Percentiles rank a stretch among this genome's conserved stretches.
phyloP scores from a whole-genome alignment of 2,113 vertebrate species.

The Euleptes europaea region DNA sequence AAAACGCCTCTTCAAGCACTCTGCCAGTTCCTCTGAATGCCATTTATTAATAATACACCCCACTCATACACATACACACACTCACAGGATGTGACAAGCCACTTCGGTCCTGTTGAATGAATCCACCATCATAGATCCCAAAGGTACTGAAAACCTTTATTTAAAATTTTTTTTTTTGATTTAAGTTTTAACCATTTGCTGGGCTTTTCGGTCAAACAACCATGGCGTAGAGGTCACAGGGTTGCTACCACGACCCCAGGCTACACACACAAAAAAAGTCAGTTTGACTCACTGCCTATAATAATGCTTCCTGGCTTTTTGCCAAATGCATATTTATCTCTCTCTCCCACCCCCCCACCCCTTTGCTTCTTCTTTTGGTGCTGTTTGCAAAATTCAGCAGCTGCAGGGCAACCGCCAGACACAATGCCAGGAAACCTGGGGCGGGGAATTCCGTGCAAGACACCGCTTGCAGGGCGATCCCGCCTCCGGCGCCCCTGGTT shows the following conservation, averaged over 20 bases:
- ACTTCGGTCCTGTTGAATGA: not conserved
- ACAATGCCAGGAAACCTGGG: not conserved
- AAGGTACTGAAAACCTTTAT: too few species aligned
- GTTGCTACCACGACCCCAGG: not conserved
- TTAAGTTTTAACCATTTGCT: not conserved
- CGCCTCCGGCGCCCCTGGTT: not conserved
- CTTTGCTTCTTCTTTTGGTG: too few species aligned
- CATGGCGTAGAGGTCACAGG: not conserved
- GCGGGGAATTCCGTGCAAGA: not conserved
- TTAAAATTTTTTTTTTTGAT: fast-evolving
- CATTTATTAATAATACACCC: fast-evolving
- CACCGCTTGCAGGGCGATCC: too few species aligned
- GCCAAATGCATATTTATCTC: not conserved
- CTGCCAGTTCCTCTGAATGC: fast-evolving
- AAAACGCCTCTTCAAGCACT: not conserved
- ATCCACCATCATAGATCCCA: not conserved
- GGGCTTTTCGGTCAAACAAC: fast-evolving
- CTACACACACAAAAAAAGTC: fast-evolving
- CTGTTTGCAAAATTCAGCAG: not conserved
- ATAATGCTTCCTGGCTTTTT: not conserved
- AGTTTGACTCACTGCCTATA: not conserved
- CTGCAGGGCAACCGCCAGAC: not conserved
- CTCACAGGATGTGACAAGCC: not conserved
- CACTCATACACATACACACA: too few species aligned
- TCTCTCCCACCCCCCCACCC: not conserved